Evolutionary conservation across 2,797 vertebrate species (phyloP).

Genomic region (Melanogrammus aeglefinus): DNA sequence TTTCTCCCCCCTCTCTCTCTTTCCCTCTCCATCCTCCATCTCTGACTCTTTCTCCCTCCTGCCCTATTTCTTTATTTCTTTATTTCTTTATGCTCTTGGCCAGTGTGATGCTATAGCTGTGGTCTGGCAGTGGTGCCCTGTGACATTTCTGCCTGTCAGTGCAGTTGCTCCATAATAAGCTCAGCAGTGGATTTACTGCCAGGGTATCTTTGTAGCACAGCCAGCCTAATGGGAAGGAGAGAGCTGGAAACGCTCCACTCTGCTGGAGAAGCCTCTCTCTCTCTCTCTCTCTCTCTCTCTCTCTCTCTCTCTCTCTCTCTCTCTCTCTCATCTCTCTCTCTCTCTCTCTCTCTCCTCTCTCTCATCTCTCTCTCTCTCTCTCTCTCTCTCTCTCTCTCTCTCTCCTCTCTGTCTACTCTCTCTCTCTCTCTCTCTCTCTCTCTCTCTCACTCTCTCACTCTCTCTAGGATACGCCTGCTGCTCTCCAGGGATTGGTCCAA

Average conservation of each 20-base stretch:
- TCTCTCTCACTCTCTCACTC: too few species aligned
- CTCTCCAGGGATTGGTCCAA: slow-evolving; percentile 44
- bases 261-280: slow-evolving; percentile 55
- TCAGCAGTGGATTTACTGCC: slow-evolving; percentile 65
- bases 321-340: too few species aligned
- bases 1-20: not conserved
- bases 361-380: slow-evolving; percentile 3
- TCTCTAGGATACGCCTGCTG: slow-evolving; percentile 54
- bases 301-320: slow-evolving; percentile 4
- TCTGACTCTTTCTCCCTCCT: slow-evolving; percentile 28
- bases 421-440: too few species aligned
- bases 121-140: slow-evolving; percentile 58
- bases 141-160: slow-evolving; percentile 65
- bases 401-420: too few species aligned
- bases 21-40: slow-evolving; percentile 44
- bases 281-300: too few species aligned
- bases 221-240: slow-evolving; percentile 59
- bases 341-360: not conserved
- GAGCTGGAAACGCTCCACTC: slow-evolving; percentile 57
- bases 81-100: slow-evolving; percentile 49
- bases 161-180: slow-evolving; percentile 62
- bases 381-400: too few species aligned
- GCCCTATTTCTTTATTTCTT: slow-evolving; percentile 13
- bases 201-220: slow-evolving; percentile 56
- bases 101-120: slow-evolving; percentile 56